phyloP scores from a whole-genome alignment of 2,113 vertebrate species.

The Aplodontia rufa region DNA sequence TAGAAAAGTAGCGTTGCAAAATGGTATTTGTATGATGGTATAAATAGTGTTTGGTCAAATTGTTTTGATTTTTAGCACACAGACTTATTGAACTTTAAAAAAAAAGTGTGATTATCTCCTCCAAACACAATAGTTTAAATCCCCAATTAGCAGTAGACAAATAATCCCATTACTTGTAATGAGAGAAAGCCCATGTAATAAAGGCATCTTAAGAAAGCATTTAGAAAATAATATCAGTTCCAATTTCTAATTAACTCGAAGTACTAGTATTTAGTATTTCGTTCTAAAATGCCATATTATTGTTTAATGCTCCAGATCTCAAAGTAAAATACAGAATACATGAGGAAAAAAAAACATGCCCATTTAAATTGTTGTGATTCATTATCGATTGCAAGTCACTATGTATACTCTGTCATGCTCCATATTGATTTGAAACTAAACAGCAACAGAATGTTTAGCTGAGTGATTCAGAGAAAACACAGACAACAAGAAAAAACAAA shows the following conservation, averaged over 20 bases:
- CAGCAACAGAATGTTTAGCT: not conserved
- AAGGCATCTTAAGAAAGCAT: not conserved
- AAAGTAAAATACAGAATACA: not conserved
- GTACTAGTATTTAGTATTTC: not conserved
- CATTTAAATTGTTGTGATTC: not conserved
- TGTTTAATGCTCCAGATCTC: not conserved
- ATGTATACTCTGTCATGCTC: not conserved
- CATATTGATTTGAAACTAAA: not conserved
- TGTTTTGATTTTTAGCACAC: not conserved
- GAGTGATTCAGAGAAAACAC: not conserved
- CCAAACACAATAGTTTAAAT: not conserved
- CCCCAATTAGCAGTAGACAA: not conserved
- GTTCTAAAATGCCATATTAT: not conserved
- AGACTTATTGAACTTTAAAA: not conserved
- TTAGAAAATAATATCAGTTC: not conserved
- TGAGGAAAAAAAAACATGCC: not conserved
- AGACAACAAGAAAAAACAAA: not conserved
- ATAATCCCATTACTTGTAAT: conserved; percentile 5
- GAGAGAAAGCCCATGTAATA: not conserved
- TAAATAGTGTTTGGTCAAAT: not conserved
- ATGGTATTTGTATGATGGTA: not conserved
- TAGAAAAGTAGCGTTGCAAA: not conserved
- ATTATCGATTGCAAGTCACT: not conserved
- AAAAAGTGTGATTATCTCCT: conserved; percentile 24
- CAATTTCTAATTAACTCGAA: conserved; percentile 23